Evolutionary conservation across 2,113 vertebrate genomes (phyloP).

Genomic region (Megalops atlanticus): DNA sequence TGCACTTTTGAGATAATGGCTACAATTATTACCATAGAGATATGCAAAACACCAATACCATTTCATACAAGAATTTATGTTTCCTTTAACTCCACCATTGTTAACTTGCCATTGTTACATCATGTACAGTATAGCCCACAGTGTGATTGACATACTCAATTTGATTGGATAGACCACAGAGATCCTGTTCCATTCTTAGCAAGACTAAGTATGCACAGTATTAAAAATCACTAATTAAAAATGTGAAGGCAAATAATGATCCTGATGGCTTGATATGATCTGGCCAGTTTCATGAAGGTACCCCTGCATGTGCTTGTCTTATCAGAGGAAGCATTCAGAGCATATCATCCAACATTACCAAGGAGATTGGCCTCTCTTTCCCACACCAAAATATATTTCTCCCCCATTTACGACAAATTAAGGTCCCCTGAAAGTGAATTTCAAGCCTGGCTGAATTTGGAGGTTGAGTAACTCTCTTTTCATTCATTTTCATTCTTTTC

Average conservation of each 20-base stretch:
- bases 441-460: constrained; percentile 90
- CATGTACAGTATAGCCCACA: no score
- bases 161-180: no score
- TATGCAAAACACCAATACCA: no score
- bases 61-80: no score
- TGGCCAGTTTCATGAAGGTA: background rate
- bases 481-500: constrained; percentile 89
- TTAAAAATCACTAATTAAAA: no score
- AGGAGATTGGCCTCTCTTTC: constrained; percentile 48
- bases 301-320: constrained; percentile 56
- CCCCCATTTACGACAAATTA: constrained; percentile 97
- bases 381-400: constrained; percentile 92
- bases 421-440: constrained; percentile 96
- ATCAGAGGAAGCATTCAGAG: constrained; percentile 70
- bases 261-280: background rate
- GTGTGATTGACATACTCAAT: no score
- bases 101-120: no score
- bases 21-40: no score
- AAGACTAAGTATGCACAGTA: no score
- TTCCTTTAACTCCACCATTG: no score
- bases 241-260: background rate
- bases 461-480: constrained; percentile 91
- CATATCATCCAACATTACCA: constrained; percentile 64
- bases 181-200: no score
- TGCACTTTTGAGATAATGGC: no score